A percentile compares a stretch with the other conserved stretches of the same genome.
phyloP scores from a whole-genome alignment of 2,797 vertebrate genomes.

The Notamacropus eugenii region DNA sequence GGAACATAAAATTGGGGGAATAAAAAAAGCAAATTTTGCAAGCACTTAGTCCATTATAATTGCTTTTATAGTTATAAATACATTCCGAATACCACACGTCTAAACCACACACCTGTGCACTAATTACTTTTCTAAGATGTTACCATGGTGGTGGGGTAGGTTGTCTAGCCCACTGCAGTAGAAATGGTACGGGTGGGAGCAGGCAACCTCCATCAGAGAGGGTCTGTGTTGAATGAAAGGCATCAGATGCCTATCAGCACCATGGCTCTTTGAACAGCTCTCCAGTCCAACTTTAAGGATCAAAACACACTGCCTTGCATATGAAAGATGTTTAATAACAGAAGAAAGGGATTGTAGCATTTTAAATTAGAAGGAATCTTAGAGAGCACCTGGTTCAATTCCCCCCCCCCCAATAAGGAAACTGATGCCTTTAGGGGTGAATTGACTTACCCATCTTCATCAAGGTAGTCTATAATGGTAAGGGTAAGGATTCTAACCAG shows the following conservation, averaged over 20 bases:
- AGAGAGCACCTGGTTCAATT: not conserved
- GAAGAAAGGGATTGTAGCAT: not conserved
- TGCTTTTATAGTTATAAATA: slow-evolving; percentile 76
- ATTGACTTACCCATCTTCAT: not conserved
- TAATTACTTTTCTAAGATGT: slow-evolving; percentile 71
- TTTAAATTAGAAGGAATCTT: not conserved
- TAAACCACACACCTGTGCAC: slow-evolving; percentile 74
- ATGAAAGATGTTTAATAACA: not conserved
- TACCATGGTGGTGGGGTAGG: slow-evolving; percentile 70
- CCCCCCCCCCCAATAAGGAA: not conserved
- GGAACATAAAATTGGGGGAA: slow-evolving; percentile 35
- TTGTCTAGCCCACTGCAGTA: slow-evolving; percentile 29
- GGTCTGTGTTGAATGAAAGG: not conserved
- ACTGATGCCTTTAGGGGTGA: not conserved
- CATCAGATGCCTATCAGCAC: slow-evolving; percentile 40
- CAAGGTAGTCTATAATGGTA: fast-evolving
- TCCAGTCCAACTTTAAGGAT: not conserved
- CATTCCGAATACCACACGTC: slow-evolving; percentile 31
- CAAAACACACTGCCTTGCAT: not conserved
- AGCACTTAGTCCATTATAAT: slow-evolving; percentile 77
- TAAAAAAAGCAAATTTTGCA: slow-evolving; percentile 61
- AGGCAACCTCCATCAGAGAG: not conserved
- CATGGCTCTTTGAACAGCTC: slow-evolving; percentile 26
- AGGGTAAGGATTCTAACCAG: not conserved
- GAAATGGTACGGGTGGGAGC: slow-evolving; percentile 60